Evolutionary conservation across 2,113 vertebrate genomes (phyloP).

Genomic region (Spea bombifrons): DNA sequence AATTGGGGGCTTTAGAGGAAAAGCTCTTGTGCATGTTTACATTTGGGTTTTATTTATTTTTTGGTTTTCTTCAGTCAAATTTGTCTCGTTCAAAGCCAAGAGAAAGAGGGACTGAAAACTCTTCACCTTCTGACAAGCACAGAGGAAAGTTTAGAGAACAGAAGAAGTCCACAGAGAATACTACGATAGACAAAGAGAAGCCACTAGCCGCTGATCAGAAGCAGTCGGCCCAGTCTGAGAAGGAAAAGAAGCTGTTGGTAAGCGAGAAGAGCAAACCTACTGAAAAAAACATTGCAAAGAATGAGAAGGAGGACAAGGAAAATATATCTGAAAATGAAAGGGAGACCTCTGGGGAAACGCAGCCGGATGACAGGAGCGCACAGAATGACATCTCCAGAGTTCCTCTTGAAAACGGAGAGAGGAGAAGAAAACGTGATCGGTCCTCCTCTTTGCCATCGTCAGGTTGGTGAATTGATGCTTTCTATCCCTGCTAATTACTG

Average conservation of each 20-base stretch:
- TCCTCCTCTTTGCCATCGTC: slow-evolving; percentile 64
- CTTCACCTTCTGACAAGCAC: slow-evolving; percentile 67
- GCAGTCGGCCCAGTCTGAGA: slow-evolving; percentile 61
- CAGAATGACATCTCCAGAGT: slow-evolving; percentile 69
- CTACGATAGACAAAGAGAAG: slow-evolving; percentile 73
- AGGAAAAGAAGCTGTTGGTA: slow-evolving; percentile 64
- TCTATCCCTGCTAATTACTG: too few species aligned
- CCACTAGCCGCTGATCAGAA: slow-evolving; percentile 68
- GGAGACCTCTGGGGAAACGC: slow-evolving; percentile 69
- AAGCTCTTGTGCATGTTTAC: background rate
- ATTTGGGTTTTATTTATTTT: background rate
- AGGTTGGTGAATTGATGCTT: slow-evolving; percentile 55
- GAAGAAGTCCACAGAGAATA: slow-evolving; percentile 71
- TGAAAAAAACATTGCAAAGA: slow-evolving; percentile 67
- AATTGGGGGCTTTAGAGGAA: too few species aligned
- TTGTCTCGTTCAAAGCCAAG: slow-evolving; percentile 73
- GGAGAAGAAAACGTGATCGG: slow-evolving; percentile 70
- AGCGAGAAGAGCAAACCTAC: slow-evolving; percentile 71
- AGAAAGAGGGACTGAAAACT: slow-evolving; percentile 70
- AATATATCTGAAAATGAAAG: slow-evolving; percentile 79
- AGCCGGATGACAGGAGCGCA: slow-evolving; percentile 66
- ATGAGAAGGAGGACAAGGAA: slow-evolving; percentile 78
- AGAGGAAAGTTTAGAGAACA: slow-evolving; percentile 71
- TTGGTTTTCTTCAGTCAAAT: slow-evolving; percentile 60
- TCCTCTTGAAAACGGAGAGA: slow-evolving; percentile 67